Base-by-base conservation (phyloP, 2,113 vertebrate species). In the Aspiorhynchus laticeps region DNA sequence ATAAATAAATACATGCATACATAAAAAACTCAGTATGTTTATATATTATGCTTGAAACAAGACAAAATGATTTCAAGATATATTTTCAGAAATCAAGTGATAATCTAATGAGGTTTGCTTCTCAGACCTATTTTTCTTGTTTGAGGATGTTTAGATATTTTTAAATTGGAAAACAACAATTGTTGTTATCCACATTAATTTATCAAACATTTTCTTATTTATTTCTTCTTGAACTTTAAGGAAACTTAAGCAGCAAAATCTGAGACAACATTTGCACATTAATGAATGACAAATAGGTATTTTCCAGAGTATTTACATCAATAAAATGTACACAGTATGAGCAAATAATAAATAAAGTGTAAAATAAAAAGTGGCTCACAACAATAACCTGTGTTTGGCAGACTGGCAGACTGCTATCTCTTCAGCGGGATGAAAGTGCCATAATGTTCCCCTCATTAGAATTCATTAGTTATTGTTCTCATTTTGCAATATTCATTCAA, bases 381-480 rank as follows among this genome's bases (percentile, higher is more conserved):
- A 48, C 80, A 82, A 31, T 82, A 67, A 21, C 24, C 7, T 19
- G 41, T 83, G 43, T 83, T 51, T 36, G 19, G 7, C 43, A 14
- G 43, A n/a, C 17, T 10, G 36, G 56, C 61, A 21, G 21, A 8
- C 63, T 69, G 19, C 21, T 38, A 53, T 73, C 31, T 73, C 14
- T 46, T 36, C 31, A 28, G 10, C 21, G 2, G 82, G 43, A 74
- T 53, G 46, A 56, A 56, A 73, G 82, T 2, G 1, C 4, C 15
- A 21, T 59, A 73, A 84, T 74, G 24, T 26, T n/a, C 21, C 24
- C 48, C 48, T 74, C 83, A 84, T 84, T 56, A 75, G 11, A 84
- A 74, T 84, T n/a, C 8, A 84, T 84, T 84, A 59, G 46, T 84
- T 14, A 81, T 86, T 80, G 78, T 73, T 74, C 31, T 21, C 78